A percentile compares a stretch with the other conserved stretches of the same genome.
Evolutionary conservation across 2,888 invertebrate species (phyloP).

Genomic region (Zaprionus bogoriensis): DNA sequence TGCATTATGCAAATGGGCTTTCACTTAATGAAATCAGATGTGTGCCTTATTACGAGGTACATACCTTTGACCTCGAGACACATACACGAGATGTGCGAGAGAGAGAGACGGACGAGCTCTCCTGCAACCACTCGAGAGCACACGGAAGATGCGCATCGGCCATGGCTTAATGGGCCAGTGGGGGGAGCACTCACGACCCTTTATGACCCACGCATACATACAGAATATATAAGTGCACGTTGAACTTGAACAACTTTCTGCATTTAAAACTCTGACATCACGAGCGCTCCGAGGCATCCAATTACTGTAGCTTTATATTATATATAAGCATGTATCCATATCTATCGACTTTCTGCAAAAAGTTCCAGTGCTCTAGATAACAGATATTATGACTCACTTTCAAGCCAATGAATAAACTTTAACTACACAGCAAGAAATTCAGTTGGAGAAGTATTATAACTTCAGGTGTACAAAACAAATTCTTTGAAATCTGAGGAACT

Average conservation of each 20-base stretch:
- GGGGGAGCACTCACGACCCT: conserved; percentile 31
- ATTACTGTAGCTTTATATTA: not conserved
- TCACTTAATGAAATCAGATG: conserved; percentile 18
- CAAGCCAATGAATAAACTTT: not conserved
- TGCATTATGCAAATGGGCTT: conserved; percentile 50
- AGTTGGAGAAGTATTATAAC: not conserved
- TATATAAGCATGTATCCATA: not conserved
- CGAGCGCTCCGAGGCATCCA: conserved; percentile 1
- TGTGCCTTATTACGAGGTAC: conserved; percentile 25
- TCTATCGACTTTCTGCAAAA: not conserved
- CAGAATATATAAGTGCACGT: conserved; percentile 53
- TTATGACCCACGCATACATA: not conserved
- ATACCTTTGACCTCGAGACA: conserved; percentile 53
- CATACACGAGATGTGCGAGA: conserved; percentile 13
- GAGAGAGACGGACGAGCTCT: conserved; percentile 22
- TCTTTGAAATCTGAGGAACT: no score
- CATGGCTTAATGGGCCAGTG: conserved; percentile 48
- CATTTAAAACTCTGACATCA: conserved; percentile 40
- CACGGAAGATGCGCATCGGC: conserved; percentile 5
- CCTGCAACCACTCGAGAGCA: conserved; percentile 42
- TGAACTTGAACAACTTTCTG: conserved; percentile 63
- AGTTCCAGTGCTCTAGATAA: not conserved
- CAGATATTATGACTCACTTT: not conserved
- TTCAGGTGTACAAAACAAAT: no score
- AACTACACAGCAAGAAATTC: not conserved